Percentiles rank a stretch among this genome's conserved stretches.
Evolutionary conservation across 2,888 invertebrate species (phyloP).

Genomic region (Gari tellinella): DNA sequence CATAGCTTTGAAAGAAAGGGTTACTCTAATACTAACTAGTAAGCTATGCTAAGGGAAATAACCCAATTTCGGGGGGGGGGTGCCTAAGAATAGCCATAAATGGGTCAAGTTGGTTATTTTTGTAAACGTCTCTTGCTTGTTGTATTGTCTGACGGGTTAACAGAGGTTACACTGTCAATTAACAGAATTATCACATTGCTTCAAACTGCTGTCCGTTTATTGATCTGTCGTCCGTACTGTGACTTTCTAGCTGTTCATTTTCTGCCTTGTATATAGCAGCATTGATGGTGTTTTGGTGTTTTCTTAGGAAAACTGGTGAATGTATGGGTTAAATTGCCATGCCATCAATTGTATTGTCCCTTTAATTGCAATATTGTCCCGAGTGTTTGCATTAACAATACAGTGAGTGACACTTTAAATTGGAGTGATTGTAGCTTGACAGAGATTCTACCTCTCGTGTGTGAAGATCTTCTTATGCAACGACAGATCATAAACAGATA

Average conservation of each 20-base stretch:
- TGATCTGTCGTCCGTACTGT: neutral
- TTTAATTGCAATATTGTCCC: slow-evolving; percentile 20
- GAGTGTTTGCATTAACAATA: slow-evolving; percentile 21
- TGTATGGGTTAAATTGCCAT: slow-evolving; percentile 11
- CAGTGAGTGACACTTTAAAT: slow-evolving; percentile 3
- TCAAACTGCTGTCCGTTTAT: neutral
- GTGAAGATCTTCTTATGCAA: too few species aligned
- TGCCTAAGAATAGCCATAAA: too few species aligned
- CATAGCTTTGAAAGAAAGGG: too few species aligned
- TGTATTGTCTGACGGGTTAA: too few species aligned
- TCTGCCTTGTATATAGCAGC: neutral
- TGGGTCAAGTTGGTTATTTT: too few species aligned
- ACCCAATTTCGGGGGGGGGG: too few species aligned
- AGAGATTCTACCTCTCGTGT: too few species aligned
- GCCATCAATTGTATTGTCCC: slow-evolving; percentile 3
- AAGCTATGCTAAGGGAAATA: too few species aligned
- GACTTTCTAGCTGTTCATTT: neutral
- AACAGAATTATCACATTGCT: slow-evolving; percentile 11
- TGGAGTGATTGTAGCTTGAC: slow-evolving; percentile 6
- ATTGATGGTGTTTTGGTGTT: neutral
- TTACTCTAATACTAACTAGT: too few species aligned
- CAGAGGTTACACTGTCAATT: too few species aligned
- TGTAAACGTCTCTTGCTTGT: too few species aligned
- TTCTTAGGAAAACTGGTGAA: too few species aligned
- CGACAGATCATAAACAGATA: slow-evolving; percentile 28